Conservation (phyloP, 2,888 invertebrate species). For the Rhagophthalmus giganteus region DNA sequence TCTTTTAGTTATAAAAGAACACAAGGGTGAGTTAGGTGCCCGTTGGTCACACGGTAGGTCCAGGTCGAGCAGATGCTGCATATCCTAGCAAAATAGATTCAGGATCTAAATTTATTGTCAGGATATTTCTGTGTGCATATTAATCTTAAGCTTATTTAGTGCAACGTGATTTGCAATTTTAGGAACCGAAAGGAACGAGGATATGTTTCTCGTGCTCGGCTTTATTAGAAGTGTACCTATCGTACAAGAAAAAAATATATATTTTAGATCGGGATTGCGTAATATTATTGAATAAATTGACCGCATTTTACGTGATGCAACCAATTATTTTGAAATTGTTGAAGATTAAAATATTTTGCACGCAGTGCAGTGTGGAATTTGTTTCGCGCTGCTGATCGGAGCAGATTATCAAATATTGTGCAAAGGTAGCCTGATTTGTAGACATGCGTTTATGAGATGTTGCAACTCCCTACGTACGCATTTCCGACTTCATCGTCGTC, state of each 20-base stretch:
- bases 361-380: conserved; percentile 33
- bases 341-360: conserved; percentile 33
- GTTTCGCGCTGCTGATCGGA: conserved; percentile 34
- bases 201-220: not conserved
- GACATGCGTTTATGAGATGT: conserved; percentile 39
- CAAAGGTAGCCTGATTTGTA: conserved; percentile 34
- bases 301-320: conserved; percentile 27
- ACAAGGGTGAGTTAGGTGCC: conserved; percentile 29
- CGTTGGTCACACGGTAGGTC: conserved; percentile 39
- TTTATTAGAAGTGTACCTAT: too few species aligned
- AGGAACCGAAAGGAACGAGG: not conserved
- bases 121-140: conserved; percentile 1
- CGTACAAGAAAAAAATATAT: not conserved
- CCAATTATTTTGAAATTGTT: conserved; percentile 28
- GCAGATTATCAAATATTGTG: conserved; percentile 35
- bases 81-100: conserved; percentile 23
- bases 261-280: not conserved
- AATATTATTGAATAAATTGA: conserved; percentile 22
- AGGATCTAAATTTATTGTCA: conserved; percentile 33
- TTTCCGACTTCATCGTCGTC: conserved; percentile 33
- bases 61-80: conserved; percentile 36
- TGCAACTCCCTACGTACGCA: conserved; percentile 38
- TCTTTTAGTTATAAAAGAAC: conserved; percentile 9
- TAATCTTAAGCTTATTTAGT: conserved; percentile 3
- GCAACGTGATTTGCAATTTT: conserved; percentile 15